These are phyloP conservation scores for Papilio polyxenes DNA, from an alignment of 1,140 invertebrate species.

Conservation along the genomic window DNA sequence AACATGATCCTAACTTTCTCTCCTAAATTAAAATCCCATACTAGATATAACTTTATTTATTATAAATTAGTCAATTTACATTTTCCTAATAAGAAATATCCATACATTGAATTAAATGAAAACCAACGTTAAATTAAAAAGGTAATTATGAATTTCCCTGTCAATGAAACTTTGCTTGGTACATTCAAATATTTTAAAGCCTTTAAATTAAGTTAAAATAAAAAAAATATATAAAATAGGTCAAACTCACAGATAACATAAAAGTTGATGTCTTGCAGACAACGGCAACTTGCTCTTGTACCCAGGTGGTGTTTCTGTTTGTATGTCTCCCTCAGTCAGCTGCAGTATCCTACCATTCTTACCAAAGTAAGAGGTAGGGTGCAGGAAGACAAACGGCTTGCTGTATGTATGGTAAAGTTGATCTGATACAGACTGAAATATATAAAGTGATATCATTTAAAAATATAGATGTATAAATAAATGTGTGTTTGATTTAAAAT, in stretches of 20 bases:
- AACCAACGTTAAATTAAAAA: too few species aligned
- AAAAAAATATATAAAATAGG: conserved; percentile 39
- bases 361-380: conserved; percentile 94
- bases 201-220: too few species aligned
- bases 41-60: too few species aligned
- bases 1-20: too few species aligned
- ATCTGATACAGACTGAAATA: conserved; percentile 86
- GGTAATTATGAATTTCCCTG: too few species aligned
- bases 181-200: not conserved
- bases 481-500: too few species aligned
- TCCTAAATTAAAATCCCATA: too few species aligned
- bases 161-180: too few species aligned
- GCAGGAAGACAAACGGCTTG: conserved; percentile 94
- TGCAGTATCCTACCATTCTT: conserved; percentile 90
- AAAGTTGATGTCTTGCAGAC: conserved; percentile 92
- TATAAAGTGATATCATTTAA: conserved; percentile 15
- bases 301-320: conserved; percentile 81
- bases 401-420: conserved; percentile 96
- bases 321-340: conserved; percentile 88
- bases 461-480: too few species aligned
- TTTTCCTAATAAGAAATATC: too few species aligned
- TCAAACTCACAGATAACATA: conserved; percentile 92
- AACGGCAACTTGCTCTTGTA: conserved; percentile 87
- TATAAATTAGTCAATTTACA: too few species aligned
- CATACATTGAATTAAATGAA: too few species aligned